Percentiles rank a stretch among this genome's conserved stretches.
Conservation (phyloP, 2,888 invertebrate species). For the Geophilus truncorum region DNA sequence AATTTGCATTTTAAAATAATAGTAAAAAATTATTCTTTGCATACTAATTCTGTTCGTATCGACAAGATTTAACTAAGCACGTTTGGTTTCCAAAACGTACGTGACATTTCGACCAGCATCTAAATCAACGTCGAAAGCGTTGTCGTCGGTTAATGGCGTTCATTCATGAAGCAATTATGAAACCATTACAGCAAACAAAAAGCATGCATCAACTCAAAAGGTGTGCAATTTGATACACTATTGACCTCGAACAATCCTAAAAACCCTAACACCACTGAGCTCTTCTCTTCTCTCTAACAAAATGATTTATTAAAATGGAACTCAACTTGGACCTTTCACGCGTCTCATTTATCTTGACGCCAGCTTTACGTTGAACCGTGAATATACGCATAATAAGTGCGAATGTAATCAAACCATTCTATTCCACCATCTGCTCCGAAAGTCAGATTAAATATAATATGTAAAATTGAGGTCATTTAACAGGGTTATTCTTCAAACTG, state of each 20-base stretch:
- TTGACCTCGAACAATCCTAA: not conserved
- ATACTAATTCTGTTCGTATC: too few relatives aligned
- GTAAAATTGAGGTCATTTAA: not conserved
- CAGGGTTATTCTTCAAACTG: not conserved
- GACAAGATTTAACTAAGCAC: too few relatives aligned
- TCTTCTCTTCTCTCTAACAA: too few relatives aligned
- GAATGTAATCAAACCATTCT: conserved; percentile 1
- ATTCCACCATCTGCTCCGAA: not conserved
- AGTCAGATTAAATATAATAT: not conserved
- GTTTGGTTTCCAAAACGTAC: too few relatives aligned
- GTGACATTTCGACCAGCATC: too few relatives aligned
- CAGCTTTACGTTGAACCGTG: not conserved
- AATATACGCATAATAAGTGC: not conserved
- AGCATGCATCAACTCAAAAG: not conserved
- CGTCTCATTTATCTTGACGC: not conserved
- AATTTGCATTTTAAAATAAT: too few relatives aligned
- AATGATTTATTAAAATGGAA: conserved; percentile 15
- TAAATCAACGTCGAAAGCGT: not conserved
- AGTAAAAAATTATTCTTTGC: too few relatives aligned
- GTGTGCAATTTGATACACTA: not conserved
- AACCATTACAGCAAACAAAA: not conserved
- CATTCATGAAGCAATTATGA: not conserved
- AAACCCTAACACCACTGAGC: not conserved
- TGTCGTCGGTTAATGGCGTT: not conserved
- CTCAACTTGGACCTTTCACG: not conserved